Percentiles rank a stretch among this genome's conserved stretches.
Evolutionary conservation across 2,888 invertebrate genomes (phyloP).

Genomic region (Smittia aterrima): DNA sequence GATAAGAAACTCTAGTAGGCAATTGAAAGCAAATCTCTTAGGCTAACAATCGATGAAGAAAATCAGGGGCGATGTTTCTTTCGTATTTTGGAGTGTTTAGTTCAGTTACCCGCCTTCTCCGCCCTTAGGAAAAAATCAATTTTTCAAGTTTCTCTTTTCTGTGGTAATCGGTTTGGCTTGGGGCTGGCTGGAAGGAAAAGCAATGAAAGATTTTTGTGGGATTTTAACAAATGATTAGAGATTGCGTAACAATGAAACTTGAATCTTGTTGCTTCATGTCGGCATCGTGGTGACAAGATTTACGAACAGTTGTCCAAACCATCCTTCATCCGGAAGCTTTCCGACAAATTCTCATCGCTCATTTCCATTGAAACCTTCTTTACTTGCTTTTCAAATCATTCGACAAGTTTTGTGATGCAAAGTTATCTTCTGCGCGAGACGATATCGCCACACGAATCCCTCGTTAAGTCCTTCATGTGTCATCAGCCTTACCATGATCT

Average conservation of each 20-base stretch:
- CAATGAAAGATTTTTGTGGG: constrained; percentile 10
- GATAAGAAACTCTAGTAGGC: no score
- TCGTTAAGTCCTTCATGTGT: background rate
- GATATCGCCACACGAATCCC: no score
- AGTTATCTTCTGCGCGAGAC: background rate
- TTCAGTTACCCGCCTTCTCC: background rate
- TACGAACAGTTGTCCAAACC: background rate
- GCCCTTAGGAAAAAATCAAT: background rate
- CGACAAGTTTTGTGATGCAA: background rate
- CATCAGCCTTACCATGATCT: background rate
- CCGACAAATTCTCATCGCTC: no score
- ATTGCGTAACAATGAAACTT: background rate
- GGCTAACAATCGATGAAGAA: background rate
- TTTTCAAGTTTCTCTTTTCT: background rate
- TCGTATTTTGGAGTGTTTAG: background rate
- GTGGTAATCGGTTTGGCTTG: no score
- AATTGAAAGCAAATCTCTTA: no score
- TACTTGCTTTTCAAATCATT: no score
- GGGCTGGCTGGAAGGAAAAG: background rate
- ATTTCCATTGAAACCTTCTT: no score
- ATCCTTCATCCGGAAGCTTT: no score
- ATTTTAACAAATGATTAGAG: background rate
- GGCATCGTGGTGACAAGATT: background rate
- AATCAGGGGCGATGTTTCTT: background rate
- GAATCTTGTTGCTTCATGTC: no score